Conservation (phyloP, 2,797 vertebrate species). For the Mormyrops boulengeri region DNA sequence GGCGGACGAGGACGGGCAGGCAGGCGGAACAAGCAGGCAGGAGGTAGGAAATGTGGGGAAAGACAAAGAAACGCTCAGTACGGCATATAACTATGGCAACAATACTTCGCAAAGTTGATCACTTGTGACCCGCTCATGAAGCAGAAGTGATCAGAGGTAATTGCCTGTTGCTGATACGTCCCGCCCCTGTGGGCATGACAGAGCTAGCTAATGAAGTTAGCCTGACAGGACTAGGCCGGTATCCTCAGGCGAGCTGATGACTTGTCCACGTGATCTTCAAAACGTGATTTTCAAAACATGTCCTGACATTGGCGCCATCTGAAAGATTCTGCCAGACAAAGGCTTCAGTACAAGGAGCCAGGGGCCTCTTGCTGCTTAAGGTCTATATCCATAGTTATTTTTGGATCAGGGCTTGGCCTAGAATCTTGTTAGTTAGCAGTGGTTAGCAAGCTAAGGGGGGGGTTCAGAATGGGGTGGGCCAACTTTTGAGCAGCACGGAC, state of each 20-base stretch:
- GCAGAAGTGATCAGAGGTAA: too few relatives aligned
- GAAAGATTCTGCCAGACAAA: not conserved
- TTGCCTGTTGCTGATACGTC: too few relatives aligned
- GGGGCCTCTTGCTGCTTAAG: not conserved
- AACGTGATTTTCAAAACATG: not conserved
- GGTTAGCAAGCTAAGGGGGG: slow-evolving; percentile 2
- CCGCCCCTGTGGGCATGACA: too few relatives aligned
- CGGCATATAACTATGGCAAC: too few relatives aligned
- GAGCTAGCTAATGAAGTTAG: not conserved
- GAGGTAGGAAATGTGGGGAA: too few relatives aligned
- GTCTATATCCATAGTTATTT: slow-evolving; percentile 26
- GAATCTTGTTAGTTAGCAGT: slow-evolving; percentile 18
- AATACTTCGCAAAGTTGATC: too few relatives aligned
- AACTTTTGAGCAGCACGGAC: slow-evolving; percentile 24
- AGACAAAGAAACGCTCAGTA: too few relatives aligned
- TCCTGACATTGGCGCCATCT: not conserved
- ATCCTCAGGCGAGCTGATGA: not conserved
- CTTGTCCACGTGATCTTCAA: not conserved
- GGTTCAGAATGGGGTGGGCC: not conserved
- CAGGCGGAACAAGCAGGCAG: too few relatives aligned
- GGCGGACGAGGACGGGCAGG: too few relatives aligned
- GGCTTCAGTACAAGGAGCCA: not conserved
- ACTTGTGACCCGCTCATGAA: too few relatives aligned
- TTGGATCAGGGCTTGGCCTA: slow-evolving; percentile 16
- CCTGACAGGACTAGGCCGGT: not conserved